Conservation (phyloP, 2,888 invertebrate species). For the Belgica antarctica region DNA sequence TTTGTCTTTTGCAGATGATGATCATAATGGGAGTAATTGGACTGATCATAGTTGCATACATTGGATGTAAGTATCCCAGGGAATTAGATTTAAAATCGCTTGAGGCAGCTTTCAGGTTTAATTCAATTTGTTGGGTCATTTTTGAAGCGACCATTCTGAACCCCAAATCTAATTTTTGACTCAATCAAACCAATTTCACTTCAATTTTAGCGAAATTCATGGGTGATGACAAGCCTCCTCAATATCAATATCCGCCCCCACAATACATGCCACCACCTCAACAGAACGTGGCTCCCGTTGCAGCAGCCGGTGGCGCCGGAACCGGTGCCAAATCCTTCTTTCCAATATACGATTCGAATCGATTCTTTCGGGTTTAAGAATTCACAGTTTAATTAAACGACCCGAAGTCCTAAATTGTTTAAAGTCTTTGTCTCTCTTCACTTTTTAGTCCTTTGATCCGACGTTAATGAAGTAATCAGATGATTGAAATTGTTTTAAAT, state of each 20-base stretch:
- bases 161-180: background rate
- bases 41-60: constrained; percentile 76
- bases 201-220: constrained; percentile 46
- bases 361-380: constrained; percentile 43
- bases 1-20: constrained; percentile 70
- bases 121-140: too few relatives aligned
- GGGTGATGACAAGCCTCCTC: constrained; percentile 45
- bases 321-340: constrained; percentile 54
- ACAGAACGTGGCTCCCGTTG: constrained; percentile 56
- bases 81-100: constrained; percentile 8
- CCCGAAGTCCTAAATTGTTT: background rate
- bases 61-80: constrained; percentile 73
- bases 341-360: constrained; percentile 39
- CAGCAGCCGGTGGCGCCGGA: constrained; percentile 59
- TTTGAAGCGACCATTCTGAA: too few relatives aligned
- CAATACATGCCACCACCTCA: constrained; percentile 52
- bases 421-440: background rate
- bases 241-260: constrained; percentile 46
- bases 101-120: too few relatives aligned
- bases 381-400: constrained; percentile 16
- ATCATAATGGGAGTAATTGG: constrained; percentile 85
- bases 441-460: background rate
- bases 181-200: too few relatives aligned
- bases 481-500: background rate
- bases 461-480: constrained; percentile 16